Percentiles rank a stretch among this genome's conserved stretches.
Evolutionary conservation across 2,888 invertebrate genomes (phyloP).

Genomic region (Aethes cnicana): DNA sequence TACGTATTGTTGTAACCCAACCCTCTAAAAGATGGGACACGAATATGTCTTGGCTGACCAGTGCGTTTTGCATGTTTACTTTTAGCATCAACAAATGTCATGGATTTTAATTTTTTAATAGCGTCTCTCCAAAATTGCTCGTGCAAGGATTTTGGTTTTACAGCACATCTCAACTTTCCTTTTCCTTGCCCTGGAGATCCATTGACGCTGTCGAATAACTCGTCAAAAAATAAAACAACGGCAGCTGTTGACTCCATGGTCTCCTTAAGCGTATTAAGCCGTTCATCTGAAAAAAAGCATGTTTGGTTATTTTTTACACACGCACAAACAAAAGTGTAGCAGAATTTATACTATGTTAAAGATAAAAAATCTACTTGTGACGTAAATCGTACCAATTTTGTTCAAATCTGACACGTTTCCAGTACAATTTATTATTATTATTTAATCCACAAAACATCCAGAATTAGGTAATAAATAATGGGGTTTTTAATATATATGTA

Average conservation of each 20-base stretch:
- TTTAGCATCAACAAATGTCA: constrained; percentile 21
- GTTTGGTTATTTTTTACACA: no score
- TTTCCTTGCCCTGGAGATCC: background rate
- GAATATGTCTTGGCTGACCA: constrained; percentile 11
- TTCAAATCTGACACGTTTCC: no score
- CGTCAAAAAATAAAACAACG: background rate
- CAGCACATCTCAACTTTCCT: background rate
- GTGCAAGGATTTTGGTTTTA: background rate
- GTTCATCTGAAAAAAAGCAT: background rate
- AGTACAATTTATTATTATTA: no score
- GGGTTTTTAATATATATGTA: no score
- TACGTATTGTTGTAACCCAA: constrained; percentile 35
- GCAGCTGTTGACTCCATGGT: background rate
- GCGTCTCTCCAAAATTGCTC: constrained; percentile 31
- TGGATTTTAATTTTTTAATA: constrained; percentile 26
- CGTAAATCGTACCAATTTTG: no score
- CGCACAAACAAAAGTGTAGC: no score
- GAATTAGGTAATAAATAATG: no score
- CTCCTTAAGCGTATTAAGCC: background rate
- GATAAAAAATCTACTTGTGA: no score
- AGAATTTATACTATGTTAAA: no score
- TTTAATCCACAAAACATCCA: no score
- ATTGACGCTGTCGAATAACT: background rate
- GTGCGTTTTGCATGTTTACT: constrained; percentile 17
- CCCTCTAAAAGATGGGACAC: constrained; percentile 34